A percentile compares a stretch with the other conserved stretches of the same genome.
Evolutionary conservation across 2,113 vertebrate genomes (phyloP).

Genomic region (Myrmecophaga tridactyla): DNA sequence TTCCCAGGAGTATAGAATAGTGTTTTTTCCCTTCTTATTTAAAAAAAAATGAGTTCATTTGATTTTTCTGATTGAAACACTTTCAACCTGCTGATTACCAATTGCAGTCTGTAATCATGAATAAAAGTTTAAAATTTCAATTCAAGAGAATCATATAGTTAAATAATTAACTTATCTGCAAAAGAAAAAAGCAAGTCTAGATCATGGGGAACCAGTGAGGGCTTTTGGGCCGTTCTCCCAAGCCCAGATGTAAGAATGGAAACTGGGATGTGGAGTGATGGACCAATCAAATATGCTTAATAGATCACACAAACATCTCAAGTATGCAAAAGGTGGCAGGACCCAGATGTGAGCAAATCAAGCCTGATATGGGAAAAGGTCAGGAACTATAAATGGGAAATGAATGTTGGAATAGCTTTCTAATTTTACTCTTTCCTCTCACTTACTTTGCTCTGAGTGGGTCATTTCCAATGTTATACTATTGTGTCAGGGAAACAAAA

Average conservation of each 20-base stretch:
- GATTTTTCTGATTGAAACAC: conserved; percentile 73
- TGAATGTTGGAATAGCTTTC: accelerated
- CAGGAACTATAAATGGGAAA: not conserved
- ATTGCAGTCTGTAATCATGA: conserved; percentile 40
- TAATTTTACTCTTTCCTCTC: not conserved
- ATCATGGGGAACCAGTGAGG: not conserved
- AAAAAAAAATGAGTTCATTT: conserved; percentile 75
- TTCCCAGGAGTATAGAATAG: conserved; percentile 65
- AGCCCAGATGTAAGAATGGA: not conserved
- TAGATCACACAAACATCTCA: too few relatives aligned
- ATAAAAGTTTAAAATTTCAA: conserved; percentile 50
- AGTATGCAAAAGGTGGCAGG: accelerated
- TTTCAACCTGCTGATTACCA: conserved; percentile 55
- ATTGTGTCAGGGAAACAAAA: accelerated
- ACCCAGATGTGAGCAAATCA: accelerated
- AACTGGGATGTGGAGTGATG: accelerated
- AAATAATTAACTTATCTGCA: conserved; percentile 55
- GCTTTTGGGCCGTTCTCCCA: not conserved
- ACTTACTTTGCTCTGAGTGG: not conserved
- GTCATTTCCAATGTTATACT: accelerated
- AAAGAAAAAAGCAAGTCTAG: not conserved
- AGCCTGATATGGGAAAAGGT: not conserved
- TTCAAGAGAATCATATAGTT: not conserved
- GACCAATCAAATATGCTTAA: accelerated
- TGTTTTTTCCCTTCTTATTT: conserved; percentile 70